phyloP scores from a whole-genome alignment of 2,113 vertebrate species.

The Ammodytes marinus region DNA sequence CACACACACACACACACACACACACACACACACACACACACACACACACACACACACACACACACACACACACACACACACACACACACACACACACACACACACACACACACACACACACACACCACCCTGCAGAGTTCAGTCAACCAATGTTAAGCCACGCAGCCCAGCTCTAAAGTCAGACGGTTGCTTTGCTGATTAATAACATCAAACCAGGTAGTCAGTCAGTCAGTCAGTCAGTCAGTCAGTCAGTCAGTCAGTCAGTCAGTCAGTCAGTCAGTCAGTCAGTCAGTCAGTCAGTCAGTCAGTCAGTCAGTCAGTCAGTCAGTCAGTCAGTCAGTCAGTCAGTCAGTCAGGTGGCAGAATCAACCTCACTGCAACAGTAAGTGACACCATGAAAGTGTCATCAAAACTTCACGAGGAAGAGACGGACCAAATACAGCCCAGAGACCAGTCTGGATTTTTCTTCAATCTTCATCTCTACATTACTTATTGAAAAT shows the following conservation, averaged over 20 bases:
- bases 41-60: neutral
- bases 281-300: no score
- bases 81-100: no score
- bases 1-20: no score
- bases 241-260: no score
- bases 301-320: no score
- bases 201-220: constrained; percentile 24
- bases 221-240: neutral
- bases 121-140: constrained; percentile 35
- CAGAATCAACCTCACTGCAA: neutral
- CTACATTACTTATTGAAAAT: no score
- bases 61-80: neutral
- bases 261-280: no score
- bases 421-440: neutral
- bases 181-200: constrained; percentile 14
- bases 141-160: constrained; percentile 11
- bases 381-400: accelerated
- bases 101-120: no score
- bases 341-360: no score
- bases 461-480: no score
- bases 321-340: no score
- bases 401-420: neutral
- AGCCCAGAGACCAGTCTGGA: neutral
- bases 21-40: neutral
- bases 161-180: constrained; percentile 6